A percentile compares a stretch with the other conserved stretches of the same genome.
These are phyloP conservation scores for Austrofundulus limnaeus DNA, from an alignment of 2,113 vertebrate species.

Conservation along the genomic window DNA sequence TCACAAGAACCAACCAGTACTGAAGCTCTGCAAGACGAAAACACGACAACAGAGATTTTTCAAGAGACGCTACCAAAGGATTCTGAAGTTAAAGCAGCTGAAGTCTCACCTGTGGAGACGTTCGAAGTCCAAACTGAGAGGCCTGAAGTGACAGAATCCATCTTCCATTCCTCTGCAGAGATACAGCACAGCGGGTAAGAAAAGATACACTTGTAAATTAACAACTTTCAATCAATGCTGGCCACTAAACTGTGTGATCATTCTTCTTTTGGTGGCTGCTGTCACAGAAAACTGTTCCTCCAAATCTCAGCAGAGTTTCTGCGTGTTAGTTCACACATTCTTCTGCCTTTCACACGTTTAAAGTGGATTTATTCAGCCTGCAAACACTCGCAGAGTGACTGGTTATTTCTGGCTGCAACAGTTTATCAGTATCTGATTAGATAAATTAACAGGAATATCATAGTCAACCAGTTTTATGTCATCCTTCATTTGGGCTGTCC, in stretches of 20 bases:
- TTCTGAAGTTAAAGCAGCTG: conserved; percentile 17
- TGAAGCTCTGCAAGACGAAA: conserved; percentile 28
- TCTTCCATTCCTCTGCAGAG: conserved; percentile 45
- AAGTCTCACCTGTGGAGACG: conserved; percentile 26
- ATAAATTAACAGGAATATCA: conserved; percentile 11
- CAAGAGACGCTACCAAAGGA: conserved; percentile 32
- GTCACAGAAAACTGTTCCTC: too few species aligned
- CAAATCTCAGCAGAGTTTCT: neutral
- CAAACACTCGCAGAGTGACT: conserved; percentile 32
- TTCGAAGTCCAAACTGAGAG: conserved; percentile 21
- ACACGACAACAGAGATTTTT: conserved; percentile 11
- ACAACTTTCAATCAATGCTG: too few species aligned
- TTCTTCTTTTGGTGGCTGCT: too few species aligned
- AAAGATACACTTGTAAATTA: neutral
- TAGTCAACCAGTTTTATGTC: neutral
- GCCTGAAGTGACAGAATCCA: conserved; percentile 15
- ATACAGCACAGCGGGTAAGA: conserved; percentile 54
- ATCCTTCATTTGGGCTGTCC: neutral
- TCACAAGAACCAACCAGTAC: conserved; percentile 1
- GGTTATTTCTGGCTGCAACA: conserved; percentile 23
- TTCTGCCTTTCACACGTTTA: conserved; percentile 22
- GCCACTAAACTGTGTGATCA: too few species aligned
- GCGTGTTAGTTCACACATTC: conserved; percentile 17
- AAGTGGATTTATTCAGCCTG: conserved; percentile 49
- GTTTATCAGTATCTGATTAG: conserved; percentile 25